phyloP scores from a whole-genome alignment of 2,888 invertebrate species.

The Drosophila anceps region DNA sequence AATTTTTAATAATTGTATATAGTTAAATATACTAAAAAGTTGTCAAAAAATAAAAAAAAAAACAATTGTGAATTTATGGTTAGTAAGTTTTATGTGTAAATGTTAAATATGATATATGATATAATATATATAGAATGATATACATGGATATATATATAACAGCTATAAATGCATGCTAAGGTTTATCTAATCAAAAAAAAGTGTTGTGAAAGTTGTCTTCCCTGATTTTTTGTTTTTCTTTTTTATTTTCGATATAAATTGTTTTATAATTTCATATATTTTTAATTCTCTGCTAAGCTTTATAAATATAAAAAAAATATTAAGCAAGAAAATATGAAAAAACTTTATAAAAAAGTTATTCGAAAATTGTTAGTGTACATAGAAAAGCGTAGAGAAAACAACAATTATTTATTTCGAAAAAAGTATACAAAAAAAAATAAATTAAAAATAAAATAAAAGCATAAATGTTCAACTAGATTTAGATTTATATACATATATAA shows the following conservation, averaged over 20 bases:
- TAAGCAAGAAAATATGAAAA: no score
- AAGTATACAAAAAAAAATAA: constrained; percentile 13
- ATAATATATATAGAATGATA: constrained; percentile 8
- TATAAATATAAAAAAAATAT: constrained; percentile 4
- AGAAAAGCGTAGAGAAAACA: constrained; percentile 27
- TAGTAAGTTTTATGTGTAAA: constrained; percentile 63
- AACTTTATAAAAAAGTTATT: constrained; percentile 15
- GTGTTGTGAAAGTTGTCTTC: constrained; percentile 82
- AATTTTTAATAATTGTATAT: constrained; percentile 46
- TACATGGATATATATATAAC: constrained; percentile 23
- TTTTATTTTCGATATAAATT: constrained; percentile 34
- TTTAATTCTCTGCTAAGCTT: constrained; percentile 39
- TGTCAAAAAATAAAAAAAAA: constrained; percentile 41
- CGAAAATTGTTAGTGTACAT: constrained; percentile 58
- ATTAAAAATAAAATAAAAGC: constrained; percentile 22
- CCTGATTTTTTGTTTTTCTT: constrained; percentile 60
- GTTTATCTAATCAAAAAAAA: constrained; percentile 72
- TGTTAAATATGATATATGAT: constrained; percentile 41
- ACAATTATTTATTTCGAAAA: constrained; percentile 11
- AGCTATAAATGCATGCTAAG: constrained; percentile 56
- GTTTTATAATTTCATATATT: constrained; percentile 4
- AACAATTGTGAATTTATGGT: constrained; percentile 57
- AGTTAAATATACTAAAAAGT: constrained; percentile 32
- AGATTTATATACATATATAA: constrained; percentile 32
- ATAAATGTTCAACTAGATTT: constrained; percentile 55